phyloP scores from a whole-genome alignment of 2,797 vertebrate genomes.

The Odontamblyopus lacepedii region DNA sequence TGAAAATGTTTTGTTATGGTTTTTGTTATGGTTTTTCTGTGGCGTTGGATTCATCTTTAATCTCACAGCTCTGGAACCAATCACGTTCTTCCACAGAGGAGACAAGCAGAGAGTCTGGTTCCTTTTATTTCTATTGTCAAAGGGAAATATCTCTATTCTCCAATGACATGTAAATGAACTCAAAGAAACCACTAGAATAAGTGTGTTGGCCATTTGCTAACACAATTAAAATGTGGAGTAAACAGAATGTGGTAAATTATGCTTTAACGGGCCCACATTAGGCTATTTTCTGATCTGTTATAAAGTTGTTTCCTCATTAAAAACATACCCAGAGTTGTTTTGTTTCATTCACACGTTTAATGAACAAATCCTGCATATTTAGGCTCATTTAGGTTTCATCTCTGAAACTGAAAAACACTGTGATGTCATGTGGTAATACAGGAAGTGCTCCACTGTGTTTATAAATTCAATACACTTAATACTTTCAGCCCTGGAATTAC shows the following conservation, averaged over 20 bases:
- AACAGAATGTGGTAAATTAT: not conserved
- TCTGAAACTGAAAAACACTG: no score
- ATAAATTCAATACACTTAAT: no score
- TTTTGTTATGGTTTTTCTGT: slow-evolving; percentile 70
- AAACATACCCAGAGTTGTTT: no score
- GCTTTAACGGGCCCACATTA: no score
- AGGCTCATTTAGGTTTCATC: no score
- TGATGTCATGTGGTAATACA: no score
- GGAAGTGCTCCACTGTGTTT: no score
- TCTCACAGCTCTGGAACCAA: slow-evolving; percentile 79
- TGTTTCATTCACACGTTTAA: no score
- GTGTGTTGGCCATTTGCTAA: not conserved
- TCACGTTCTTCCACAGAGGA: slow-evolving; percentile 69
- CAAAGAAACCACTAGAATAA: slow-evolving; percentile 35
- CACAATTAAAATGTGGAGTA: not conserved
- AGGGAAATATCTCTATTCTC: slow-evolving; percentile 71
- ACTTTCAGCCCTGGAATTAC: no score
- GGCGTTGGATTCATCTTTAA: slow-evolving; percentile 76
- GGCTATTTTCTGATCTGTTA: no score
- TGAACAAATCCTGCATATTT: no score
- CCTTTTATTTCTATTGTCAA: slow-evolving; percentile 69
- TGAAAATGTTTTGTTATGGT: slow-evolving; percentile 77
- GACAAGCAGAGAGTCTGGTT: slow-evolving; percentile 67
- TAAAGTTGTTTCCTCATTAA: no score
- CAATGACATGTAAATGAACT: slow-evolving; percentile 51